phyloP scores from a whole-genome alignment of 2,888 invertebrate genomes.

The Spilarctia lutea region DNA sequence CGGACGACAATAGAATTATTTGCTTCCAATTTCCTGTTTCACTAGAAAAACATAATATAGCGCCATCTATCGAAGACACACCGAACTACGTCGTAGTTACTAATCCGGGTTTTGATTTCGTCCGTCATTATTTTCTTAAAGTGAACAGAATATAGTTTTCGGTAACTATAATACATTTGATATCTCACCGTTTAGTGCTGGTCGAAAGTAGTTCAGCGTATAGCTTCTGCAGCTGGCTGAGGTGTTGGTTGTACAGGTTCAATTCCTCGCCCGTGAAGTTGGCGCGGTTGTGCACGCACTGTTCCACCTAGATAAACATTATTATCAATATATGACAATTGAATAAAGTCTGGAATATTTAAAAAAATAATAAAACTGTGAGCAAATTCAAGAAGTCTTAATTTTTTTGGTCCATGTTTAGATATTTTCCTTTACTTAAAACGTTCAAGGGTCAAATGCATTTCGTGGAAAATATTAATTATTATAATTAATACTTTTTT shows the following conservation, averaged over 20 bases:
- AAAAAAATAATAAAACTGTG: background rate
- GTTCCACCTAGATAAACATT: slow-evolving; percentile 87
- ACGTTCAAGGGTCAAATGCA: too few species aligned
- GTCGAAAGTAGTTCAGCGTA: slow-evolving; percentile 96
- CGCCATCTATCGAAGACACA: background rate
- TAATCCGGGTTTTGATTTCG: too few species aligned
- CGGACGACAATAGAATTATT: too few species aligned
- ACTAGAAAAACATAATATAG: too few species aligned
- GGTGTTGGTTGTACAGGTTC: slow-evolving; percentile 95
- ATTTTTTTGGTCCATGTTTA: background rate
- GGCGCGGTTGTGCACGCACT: slow-evolving; percentile 94
- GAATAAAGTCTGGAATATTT: background rate
- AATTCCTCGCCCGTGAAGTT: slow-evolving; percentile 97
- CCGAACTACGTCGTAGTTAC: background rate
- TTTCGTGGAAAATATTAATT: too few species aligned
- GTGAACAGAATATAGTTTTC: background rate
- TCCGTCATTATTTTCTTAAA: background rate
- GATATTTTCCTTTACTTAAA: too few species aligned
- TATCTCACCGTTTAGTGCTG: slow-evolving; percentile 87
- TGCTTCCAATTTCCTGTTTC: too few species aligned
- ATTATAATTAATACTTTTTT: too few species aligned
- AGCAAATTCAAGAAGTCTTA: background rate
- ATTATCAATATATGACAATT: background rate
- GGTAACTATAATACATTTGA: background rate
- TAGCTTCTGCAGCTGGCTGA: slow-evolving; percentile 96